These are phyloP conservation scores for Micropterix aruncella DNA, from an alignment of 2,888 invertebrate genomes.

Conservation along the genomic window DNA sequence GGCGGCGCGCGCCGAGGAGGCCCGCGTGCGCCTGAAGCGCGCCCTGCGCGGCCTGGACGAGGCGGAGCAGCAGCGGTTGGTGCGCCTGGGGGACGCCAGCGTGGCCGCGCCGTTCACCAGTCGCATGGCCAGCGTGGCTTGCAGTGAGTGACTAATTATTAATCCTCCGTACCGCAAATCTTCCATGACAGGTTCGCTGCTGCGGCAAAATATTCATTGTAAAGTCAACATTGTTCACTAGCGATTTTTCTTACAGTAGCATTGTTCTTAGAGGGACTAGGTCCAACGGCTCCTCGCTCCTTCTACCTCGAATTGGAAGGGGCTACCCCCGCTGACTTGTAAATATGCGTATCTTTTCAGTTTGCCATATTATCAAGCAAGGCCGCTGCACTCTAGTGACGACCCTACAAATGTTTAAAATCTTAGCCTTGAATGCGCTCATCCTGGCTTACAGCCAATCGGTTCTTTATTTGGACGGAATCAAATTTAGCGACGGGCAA, in stretches of 20 bases:
- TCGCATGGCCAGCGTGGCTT: slow-evolving; percentile 87
- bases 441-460: slow-evolving; percentile 98
- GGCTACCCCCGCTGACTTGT: too few species aligned
- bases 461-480: slow-evolving; percentile 93
- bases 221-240: too few species aligned
- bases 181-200: too few species aligned
- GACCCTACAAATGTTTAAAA: slow-evolving; percentile 99
- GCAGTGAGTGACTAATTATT: slow-evolving; percentile 83
- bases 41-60: slow-evolving; percentile 79
- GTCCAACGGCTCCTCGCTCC: too few species aligned
- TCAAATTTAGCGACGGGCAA: slow-evolving; percentile 95
- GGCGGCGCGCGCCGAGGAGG: slow-evolving; percentile 17
- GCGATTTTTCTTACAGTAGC: too few species aligned
- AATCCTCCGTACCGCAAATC: too few species aligned
- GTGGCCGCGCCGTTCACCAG: slow-evolving; percentile 99
- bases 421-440: slow-evolving; percentile 92
- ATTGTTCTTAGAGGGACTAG: too few species aligned
- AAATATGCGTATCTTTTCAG: slow-evolving; percentile 40
- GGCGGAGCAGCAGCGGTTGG: slow-evolving; percentile 73
- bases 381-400: slow-evolving; percentile 98
- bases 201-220: too few species aligned
- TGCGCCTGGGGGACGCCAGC: slow-evolving; percentile 95
- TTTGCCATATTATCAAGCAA: slow-evolving; percentile 98
- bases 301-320: too few species aligned
- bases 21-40: slow-evolving; percentile 42